Percentiles rank a stretch among this genome's conserved stretches.
Conservation (phyloP, 53 echinoderm and acorn worm genomes). For the Pentamera pediparva region DNA sequence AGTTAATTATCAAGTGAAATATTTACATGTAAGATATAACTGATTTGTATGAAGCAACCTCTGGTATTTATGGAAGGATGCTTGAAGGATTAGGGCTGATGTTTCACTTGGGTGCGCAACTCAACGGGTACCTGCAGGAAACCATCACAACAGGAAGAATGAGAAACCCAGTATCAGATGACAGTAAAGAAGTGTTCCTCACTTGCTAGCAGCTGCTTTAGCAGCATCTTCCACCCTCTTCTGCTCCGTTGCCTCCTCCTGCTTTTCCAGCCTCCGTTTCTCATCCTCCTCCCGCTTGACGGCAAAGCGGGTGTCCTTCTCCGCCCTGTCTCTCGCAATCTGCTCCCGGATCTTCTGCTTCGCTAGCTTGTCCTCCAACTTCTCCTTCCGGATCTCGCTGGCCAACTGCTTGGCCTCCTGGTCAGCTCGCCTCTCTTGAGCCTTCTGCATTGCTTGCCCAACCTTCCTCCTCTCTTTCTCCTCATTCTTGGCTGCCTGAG, state of each 20-base stretch:
- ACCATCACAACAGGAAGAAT: too few species aligned
- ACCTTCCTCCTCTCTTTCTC: slow-evolving; percentile 78
- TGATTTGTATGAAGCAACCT: too few species aligned
- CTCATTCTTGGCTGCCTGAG: slow-evolving; percentile 51
- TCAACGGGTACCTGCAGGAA: too few species aligned
- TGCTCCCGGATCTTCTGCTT: slow-evolving; percentile 70
- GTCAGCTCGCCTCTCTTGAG: slow-evolving; percentile 40
- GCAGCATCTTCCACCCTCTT: slow-evolving; percentile 23
- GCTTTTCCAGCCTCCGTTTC: slow-evolving; percentile 19
- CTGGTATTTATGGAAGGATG: too few species aligned
- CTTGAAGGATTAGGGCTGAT: too few species aligned
- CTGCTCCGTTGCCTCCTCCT: slow-evolving; percentile 28
- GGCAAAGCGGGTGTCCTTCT: slow-evolving; percentile 63
- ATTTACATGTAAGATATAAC: background rate
- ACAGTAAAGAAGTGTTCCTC: background rate
- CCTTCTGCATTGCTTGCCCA: slow-evolving; percentile 64
- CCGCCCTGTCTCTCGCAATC: slow-evolving; percentile 73
- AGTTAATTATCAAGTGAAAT: too few species aligned
- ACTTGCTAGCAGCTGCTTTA: slow-evolving; percentile 25
- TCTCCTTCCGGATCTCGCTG: slow-evolving; percentile 60
- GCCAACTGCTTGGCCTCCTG: slow-evolving; percentile 49
- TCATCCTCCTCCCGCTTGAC: slow-evolving; percentile 51
- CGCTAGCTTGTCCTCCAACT: slow-evolving; percentile 62
- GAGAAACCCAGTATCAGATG: background rate
- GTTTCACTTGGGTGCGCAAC: too few species aligned